phyloP scores from a whole-genome alignment of 2,888 invertebrate genomes.

The Agrilus mali region DNA sequence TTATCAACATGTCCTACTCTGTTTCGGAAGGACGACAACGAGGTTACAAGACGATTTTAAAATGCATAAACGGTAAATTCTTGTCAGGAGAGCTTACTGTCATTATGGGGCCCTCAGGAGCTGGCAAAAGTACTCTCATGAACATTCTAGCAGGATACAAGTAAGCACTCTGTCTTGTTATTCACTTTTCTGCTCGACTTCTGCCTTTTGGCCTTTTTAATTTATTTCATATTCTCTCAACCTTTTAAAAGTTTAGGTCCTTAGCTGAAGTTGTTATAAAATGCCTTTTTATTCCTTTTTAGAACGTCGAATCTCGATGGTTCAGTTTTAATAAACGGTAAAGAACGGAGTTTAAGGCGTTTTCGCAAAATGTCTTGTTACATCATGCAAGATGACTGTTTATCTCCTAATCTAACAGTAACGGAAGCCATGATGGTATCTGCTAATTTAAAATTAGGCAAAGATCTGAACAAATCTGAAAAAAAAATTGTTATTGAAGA shows the following conservation, averaged over 20 bases:
- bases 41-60: constrained; percentile 76
- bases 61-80: constrained; percentile 80
- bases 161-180: constrained; percentile 42
- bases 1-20: constrained; percentile 76
- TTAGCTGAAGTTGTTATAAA: background rate
- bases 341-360: constrained; percentile 69
- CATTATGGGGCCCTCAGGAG: constrained; percentile 90
- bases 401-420: constrained; percentile 82
- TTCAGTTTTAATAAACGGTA: constrained; percentile 76
- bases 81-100: constrained; percentile 85
- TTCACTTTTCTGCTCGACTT: background rate
- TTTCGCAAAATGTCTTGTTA: constrained; percentile 92
- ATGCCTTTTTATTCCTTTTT: constrained; percentile 17
- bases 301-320: constrained; percentile 80
- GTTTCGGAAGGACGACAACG: constrained; percentile 72
- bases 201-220: background rate
- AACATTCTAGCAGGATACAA: constrained; percentile 83
- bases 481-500: constrained; percentile 75
- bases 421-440: constrained; percentile 88
- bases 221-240: background rate
- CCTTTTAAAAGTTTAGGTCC: background rate
- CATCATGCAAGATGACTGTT: constrained; percentile 91
- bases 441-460: constrained; percentile 83
- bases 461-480: constrained; percentile 55
- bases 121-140: constrained; percentile 70